A percentile compares a stretch with the other conserved stretches of the same genome.
phyloP scores from a whole-genome alignment of 2,797 vertebrate species.

The Jordanella pulchra region DNA sequence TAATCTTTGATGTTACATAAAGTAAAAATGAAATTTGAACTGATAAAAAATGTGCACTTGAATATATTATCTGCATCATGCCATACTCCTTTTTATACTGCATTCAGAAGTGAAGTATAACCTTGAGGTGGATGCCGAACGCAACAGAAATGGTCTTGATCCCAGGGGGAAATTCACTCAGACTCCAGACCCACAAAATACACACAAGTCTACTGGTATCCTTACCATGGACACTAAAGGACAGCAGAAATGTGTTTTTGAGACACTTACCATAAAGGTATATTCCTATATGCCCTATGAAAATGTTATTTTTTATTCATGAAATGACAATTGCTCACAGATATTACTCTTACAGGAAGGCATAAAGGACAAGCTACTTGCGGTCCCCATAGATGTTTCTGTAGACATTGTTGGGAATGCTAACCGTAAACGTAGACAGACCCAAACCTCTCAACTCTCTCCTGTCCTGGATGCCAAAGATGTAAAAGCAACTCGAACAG shows the following conservation, averaged over 20 bases:
- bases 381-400: slow-evolving; percentile 86
- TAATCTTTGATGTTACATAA: no score
- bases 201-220: slow-evolving; percentile 70
- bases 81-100: neutral
- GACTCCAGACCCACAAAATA: slow-evolving; percentile 8
- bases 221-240: slow-evolving; percentile 79
- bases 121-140: slow-evolving; percentile 84
- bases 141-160: slow-evolving; percentile 68
- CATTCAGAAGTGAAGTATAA: slow-evolving; percentile 81
- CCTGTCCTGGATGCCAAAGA: slow-evolving; percentile 86
- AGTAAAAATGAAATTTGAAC: neutral
- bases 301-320: neutral
- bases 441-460: slow-evolving; percentile 62
- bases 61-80: neutral
- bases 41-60: neutral
- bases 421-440: slow-evolving; percentile 78
- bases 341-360: slow-evolving; percentile 77
- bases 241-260: slow-evolving; percentile 71
- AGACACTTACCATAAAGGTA: slow-evolving; percentile 83
- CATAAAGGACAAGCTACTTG: slow-evolving; percentile 89
- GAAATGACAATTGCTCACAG: slow-evolving; percentile 6
- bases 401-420: slow-evolving; percentile 78
- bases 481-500: slow-evolving; percentile 60
- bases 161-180: slow-evolving; percentile 82
- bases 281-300: neutral